Percentiles rank a stretch among this genome's conserved stretches.
phyloP scores from a whole-genome alignment of 2,888 invertebrate species.

The Odontomyia ornata region DNA sequence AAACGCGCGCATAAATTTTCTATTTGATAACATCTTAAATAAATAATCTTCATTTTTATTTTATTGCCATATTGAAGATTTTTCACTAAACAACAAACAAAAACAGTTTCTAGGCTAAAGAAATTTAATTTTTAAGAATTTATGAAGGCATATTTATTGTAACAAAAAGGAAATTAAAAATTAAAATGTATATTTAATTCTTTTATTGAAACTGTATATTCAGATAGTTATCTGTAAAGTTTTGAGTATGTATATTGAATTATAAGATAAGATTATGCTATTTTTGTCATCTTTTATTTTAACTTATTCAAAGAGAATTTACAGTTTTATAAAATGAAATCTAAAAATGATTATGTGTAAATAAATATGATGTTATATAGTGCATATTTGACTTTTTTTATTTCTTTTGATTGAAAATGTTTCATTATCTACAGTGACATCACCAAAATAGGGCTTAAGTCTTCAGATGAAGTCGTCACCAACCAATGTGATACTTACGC shows the following conservation, averaged over 20 bases:
- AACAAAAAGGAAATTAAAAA: not conserved
- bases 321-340: conserved; percentile 33
- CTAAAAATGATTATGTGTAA: conserved; percentile 26
- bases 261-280: conserved; percentile 9
- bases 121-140: conserved; percentile 22
- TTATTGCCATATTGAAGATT: no score
- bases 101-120: conserved; percentile 24
- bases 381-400: no score
- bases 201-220: not conserved
- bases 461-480: no score
- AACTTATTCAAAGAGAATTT: conserved; percentile 29
- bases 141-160: conserved; percentile 8
- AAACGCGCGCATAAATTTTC: no score
- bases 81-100: no score
- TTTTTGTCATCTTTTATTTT: conserved; percentile 28
- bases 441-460: no score
- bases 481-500: no score
- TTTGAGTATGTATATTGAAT: conserved; percentile 18
- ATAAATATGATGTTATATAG: conserved; percentile 41
- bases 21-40: no score
- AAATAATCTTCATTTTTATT: no score
- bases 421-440: no score
- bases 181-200: not conserved
- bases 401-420: not conserved
- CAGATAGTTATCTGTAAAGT: conserved; percentile 11